Evolutionary conservation across 2,797 vertebrate genomes (phyloP).

Genomic region (Saxicola maurus): DNA sequence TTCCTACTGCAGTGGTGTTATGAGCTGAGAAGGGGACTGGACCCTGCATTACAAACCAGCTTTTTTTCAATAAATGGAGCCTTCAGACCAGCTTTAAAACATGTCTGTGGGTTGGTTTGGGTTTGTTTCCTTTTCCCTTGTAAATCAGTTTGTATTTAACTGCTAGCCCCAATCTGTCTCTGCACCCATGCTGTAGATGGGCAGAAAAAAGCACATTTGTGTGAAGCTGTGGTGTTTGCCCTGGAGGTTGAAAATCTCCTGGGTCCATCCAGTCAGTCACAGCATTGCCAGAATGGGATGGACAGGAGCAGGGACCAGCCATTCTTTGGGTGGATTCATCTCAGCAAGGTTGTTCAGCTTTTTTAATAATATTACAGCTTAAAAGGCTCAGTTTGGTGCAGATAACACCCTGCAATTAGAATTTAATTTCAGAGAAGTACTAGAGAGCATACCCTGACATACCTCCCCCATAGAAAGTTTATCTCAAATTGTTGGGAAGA

Average conservation of each 20-base stretch:
- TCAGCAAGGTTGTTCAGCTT: background rate
- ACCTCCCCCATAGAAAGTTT: background rate
- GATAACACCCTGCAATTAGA: background rate
- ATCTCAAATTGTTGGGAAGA: slow-evolving; percentile 11
- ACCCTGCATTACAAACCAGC: background rate
- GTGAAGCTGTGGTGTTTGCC: background rate
- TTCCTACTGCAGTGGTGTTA: background rate
- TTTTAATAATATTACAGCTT: background rate
- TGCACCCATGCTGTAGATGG: background rate
- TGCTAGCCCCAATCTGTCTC: background rate
- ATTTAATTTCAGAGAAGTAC: background rate
- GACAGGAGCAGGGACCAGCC: background rate
- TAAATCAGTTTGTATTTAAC: background rate
- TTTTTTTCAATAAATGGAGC: background rate
- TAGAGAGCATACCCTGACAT: background rate
- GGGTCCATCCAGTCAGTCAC: background rate
- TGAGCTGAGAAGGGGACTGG: background rate
- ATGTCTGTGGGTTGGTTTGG: background rate
- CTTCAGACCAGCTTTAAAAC: background rate
- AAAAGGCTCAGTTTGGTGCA: background rate
- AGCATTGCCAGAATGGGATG: background rate
- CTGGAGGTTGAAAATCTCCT: background rate
- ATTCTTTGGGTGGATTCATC: background rate
- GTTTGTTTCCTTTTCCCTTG: background rate
- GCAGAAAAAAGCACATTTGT: background rate